A percentile compares a stretch with the other conserved stretches of the same genome.
These are phyloP conservation scores for Euclidia mi DNA, from an alignment of 2,888 invertebrate genomes.

Conservation along the genomic window DNA sequence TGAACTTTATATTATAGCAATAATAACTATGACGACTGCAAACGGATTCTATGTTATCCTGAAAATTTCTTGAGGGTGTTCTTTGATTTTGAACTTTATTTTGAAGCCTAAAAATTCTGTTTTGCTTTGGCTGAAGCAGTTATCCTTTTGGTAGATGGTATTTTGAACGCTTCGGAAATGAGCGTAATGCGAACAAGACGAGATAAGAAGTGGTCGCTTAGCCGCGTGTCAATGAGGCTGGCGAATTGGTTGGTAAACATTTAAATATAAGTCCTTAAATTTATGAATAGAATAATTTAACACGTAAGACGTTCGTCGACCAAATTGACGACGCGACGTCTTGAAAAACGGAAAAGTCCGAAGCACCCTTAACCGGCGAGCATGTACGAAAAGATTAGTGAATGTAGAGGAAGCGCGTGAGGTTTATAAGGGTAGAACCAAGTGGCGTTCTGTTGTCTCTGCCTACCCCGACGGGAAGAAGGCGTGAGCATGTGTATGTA, in stretches of 20 bases:
- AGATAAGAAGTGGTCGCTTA: constrained; percentile 33
- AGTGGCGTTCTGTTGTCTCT: too few relatives aligned
- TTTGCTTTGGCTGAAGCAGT: background rate
- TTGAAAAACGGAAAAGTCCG: too few relatives aligned
- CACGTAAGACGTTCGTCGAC: too few relatives aligned
- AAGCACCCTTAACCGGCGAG: too few relatives aligned
- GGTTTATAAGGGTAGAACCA: too few relatives aligned
- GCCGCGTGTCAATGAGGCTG: constrained; percentile 18
- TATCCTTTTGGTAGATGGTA: constrained; percentile 30
- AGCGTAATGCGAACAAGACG: constrained; percentile 38
- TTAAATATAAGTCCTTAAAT: too few relatives aligned
- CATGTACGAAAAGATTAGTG: too few relatives aligned
- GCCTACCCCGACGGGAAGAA: too few relatives aligned
- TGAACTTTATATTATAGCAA: background rate
- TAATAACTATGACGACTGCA: background rate
- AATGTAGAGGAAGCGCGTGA: too few relatives aligned
- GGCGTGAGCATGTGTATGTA: too few relatives aligned
- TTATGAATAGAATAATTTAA: too few relatives aligned
- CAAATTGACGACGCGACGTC: too few relatives aligned
- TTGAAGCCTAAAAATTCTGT: background rate
- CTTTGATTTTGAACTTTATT: constrained; percentile 18
- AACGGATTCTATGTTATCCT: background rate
- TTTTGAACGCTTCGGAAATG: constrained; percentile 50
- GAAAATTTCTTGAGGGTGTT: background rate
- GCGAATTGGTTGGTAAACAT: background rate